Conservation (phyloP, 2,113 vertebrate species). For the Martes martes region DNA sequence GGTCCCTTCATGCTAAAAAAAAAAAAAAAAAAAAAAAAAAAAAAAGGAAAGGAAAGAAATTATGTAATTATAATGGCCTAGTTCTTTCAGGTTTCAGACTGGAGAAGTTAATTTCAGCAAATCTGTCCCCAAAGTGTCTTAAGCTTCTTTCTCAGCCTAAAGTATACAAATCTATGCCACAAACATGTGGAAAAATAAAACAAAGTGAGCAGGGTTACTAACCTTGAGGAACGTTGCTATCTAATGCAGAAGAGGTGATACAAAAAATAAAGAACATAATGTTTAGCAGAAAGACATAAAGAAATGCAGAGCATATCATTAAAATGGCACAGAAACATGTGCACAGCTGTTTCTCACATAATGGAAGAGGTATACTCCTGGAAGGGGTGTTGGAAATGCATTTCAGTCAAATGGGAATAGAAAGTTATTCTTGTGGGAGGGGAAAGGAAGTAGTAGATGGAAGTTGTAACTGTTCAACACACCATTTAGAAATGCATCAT, state of each 20-base stretch:
- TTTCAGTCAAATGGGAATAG: neutral
- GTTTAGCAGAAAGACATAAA: neutral
- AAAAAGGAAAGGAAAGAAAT: neutral
- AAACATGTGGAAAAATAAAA: neutral
- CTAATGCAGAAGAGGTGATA: neutral
- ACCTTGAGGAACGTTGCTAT: neutral
- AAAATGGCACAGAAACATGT: neutral
- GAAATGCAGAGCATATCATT: neutral
- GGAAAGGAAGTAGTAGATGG: neutral
- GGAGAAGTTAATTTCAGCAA: constrained; percentile 47
- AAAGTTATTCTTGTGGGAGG: neutral
- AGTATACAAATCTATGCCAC: neutral
- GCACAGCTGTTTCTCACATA: neutral
- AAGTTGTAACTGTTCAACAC: neutral
- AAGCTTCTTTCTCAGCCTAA: neutral
- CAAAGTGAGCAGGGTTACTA: neutral
- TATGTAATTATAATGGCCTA: constrained; percentile 51
- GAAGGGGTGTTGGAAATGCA: neutral
- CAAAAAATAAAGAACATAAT: neutral
- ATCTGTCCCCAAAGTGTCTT: constrained; percentile 8
- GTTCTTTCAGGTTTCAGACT: constrained; percentile 27
- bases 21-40: neutral
- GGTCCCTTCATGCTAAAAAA: neutral
- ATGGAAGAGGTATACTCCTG: neutral
- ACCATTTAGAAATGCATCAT: neutral